Conservation (phyloP, 2,888 invertebrate genomes). For the Andrena fulva region DNA sequence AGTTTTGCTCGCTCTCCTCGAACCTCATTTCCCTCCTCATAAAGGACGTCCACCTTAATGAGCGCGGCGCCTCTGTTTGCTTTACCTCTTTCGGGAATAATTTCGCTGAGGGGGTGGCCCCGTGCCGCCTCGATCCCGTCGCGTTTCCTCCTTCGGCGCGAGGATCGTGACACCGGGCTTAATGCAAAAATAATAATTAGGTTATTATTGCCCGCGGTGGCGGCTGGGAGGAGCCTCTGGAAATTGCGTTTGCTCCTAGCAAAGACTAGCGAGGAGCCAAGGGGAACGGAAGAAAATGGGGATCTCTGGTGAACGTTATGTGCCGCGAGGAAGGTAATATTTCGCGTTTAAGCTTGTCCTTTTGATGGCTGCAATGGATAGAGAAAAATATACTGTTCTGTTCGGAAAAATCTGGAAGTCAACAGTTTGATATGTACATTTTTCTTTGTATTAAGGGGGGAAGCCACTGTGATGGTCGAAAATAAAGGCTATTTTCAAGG, state of each 20-base stretch:
- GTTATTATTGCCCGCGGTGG: conserved; percentile 13
- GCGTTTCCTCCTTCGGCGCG: background rate
- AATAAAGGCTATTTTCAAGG: background rate
- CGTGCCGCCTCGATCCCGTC: background rate
- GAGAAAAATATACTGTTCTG: background rate
- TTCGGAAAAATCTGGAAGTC: background rate
- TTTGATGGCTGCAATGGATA: background rate
- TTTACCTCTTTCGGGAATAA: conserved; percentile 55
- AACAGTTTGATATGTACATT: background rate
- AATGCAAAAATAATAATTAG: conserved; percentile 38
- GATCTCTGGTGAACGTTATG: background rate
- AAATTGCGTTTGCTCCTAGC: conserved; percentile 7
- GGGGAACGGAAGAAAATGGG: background rate
- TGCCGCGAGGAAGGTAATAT: background rate
- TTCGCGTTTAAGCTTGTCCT: background rate
- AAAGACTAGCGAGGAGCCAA: background rate
- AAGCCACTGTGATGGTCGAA: background rate
- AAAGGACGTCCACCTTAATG: conserved; percentile 65
- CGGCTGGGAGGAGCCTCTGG: background rate
- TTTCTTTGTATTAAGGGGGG: background rate
- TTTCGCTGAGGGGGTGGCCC: conserved; percentile 3
- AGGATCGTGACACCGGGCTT: background rate
- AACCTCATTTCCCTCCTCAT: conserved; percentile 61
- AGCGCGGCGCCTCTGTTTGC: conserved; percentile 47
- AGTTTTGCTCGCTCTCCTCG: conserved; percentile 42